Conservation (phyloP, 2,888 invertebrate genomes). For the Tyria jacobaeae region DNA sequence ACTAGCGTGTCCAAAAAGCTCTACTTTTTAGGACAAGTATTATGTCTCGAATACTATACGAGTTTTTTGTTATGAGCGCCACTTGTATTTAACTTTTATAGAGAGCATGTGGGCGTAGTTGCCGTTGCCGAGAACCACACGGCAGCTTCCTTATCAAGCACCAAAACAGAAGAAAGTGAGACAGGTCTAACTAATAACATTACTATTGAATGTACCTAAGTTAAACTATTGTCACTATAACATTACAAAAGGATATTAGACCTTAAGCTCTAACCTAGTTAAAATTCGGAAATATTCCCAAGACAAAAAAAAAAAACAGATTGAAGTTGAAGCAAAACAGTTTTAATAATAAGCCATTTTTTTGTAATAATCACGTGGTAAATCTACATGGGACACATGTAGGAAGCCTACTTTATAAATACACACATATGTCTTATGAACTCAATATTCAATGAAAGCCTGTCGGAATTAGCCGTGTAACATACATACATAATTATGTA, state of each 20-base stretch:
- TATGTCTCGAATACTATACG: background rate
- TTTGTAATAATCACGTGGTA: background rate
- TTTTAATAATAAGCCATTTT: too few species aligned
- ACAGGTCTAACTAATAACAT: background rate
- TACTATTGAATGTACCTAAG: too few species aligned
- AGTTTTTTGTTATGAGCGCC: background rate
- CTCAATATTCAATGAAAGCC: constrained; percentile 8
- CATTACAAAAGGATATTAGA: too few species aligned
- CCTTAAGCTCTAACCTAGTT: too few species aligned
- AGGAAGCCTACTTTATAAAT: background rate
- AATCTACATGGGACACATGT: background rate
- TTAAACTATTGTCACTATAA: too few species aligned
- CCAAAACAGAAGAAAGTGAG: background rate
- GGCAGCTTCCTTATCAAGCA: background rate
- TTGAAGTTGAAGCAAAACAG: too few species aligned
- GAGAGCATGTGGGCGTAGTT: background rate
- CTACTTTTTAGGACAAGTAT: background rate
- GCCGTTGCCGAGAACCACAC: too few species aligned
- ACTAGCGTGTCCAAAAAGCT: background rate
- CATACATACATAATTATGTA: too few species aligned
- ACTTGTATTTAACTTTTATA: background rate
- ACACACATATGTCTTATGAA: background rate
- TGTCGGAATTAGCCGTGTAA: background rate
- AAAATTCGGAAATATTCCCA: too few species aligned
- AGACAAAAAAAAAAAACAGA: too few species aligned